Evolutionary conservation across 2,888 invertebrate species (phyloP).

Genomic region (Lymantria monacha): DNA sequence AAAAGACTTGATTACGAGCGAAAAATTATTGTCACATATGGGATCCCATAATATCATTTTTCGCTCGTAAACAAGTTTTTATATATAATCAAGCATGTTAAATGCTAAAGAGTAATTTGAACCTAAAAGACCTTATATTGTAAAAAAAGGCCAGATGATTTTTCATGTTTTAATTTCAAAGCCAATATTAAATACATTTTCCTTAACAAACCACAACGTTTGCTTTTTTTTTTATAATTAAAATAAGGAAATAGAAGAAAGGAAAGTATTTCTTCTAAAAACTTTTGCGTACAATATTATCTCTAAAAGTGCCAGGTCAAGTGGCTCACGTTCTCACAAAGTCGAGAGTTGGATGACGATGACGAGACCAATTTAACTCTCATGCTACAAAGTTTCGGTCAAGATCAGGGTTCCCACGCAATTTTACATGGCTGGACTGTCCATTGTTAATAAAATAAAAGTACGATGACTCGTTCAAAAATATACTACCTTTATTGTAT

Average conservation of each 20-base stretch:
- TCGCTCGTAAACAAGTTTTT: too few relatives aligned
- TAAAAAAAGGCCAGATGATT: too few relatives aligned
- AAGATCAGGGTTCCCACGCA: not conserved
- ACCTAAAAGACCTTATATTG: too few relatives aligned
- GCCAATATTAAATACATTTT: not conserved
- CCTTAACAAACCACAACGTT: not conserved
- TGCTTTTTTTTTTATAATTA: not conserved
- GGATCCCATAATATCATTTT: too few relatives aligned
- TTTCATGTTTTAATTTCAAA: too few relatives aligned
- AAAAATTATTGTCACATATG: too few relatives aligned
- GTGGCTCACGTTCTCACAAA: conserved; percentile 49
- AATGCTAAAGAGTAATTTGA: too few relatives aligned
- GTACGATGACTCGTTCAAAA: too few relatives aligned
- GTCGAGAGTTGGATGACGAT: conserved; percentile 37
- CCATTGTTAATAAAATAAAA: not conserved
- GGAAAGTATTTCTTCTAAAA: not conserved
- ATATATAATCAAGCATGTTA: too few relatives aligned
- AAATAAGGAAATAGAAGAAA: not conserved
- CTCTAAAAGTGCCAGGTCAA: conserved; percentile 16
- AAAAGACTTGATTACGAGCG: too few relatives aligned
- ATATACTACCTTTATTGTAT: too few relatives aligned
- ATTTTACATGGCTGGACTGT: not conserved
- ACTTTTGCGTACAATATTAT: conserved; percentile 1
- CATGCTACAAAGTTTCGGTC: conserved; percentile 17
- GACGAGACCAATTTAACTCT: conserved; percentile 44